These are phyloP conservation scores for Herminia tarsipennalis DNA, from an alignment of 2,888 invertebrate species.

Conservation along the genomic window DNA sequence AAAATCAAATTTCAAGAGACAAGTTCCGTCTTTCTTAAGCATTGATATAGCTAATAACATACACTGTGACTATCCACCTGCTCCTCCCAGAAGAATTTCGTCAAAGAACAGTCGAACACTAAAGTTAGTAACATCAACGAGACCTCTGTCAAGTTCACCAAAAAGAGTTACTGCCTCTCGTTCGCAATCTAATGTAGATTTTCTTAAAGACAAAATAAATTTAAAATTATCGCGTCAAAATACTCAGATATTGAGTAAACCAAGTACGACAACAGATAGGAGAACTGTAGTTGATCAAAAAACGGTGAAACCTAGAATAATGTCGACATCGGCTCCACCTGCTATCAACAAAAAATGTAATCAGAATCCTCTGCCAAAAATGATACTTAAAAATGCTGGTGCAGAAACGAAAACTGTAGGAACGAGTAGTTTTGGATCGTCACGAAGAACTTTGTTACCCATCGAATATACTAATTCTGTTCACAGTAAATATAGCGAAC, in stretches of 20 bases:
- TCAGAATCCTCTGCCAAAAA: constrained; percentile 39
- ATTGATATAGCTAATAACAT: constrained; percentile 60
- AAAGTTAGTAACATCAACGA: constrained; percentile 85
- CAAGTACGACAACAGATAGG: constrained; percentile 45
- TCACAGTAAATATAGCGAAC: constrained; percentile 58
- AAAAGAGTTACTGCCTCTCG: constrained; percentile 60
- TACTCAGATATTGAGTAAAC: constrained; percentile 66
- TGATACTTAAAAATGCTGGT: constrained; percentile 44
- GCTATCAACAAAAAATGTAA: constrained; percentile 69
- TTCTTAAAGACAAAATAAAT: constrained; percentile 87
- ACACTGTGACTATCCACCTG: constrained; percentile 85
- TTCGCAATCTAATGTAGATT: constrained; percentile 84
- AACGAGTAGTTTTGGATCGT: constrained; percentile 79
- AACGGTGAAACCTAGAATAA: constrained; percentile 52
- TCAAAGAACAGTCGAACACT: constrained; percentile 90
- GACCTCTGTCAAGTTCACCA: constrained; percentile 70
- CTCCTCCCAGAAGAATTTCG: constrained; percentile 91
- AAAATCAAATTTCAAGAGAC: constrained; percentile 83
- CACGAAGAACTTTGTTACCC: constrained; percentile 74
- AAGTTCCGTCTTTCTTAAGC: constrained; percentile 84
- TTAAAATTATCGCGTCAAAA: constrained; percentile 84
- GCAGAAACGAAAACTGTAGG: constrained; percentile 54
- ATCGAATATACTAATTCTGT: constrained; percentile 70
- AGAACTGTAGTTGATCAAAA: constrained; percentile 35
- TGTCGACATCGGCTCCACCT: constrained; percentile 76